Evolutionary conservation across 2,797 vertebrate genomes (phyloP), one percentile per base, ranked within the genome.

Genomic region (Allobates femoralis): DNA sequence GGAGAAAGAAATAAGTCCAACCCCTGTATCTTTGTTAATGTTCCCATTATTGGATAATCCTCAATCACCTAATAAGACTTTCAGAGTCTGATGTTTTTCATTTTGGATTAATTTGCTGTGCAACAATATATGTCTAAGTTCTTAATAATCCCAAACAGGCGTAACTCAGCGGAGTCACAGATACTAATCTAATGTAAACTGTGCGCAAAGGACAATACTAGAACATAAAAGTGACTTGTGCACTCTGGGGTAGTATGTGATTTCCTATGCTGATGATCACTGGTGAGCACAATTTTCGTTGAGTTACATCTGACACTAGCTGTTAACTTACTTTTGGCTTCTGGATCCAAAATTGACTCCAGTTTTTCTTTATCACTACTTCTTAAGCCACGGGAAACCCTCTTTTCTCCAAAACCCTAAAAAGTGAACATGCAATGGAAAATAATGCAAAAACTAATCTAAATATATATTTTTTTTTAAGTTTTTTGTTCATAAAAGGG

Each of bases 41-140:
- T 46, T 46, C 41, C 28, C 62, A 10, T 26, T 64, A 15, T 64
- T 4, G 5, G 12, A 64, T 28, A 30, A 28, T 64, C 62, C 62
- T 30, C 28, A 4, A 0, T 66, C 28, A 26, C 32, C 15, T 66
- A 32, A 30, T 15, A 66, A 66, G 28, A 64, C 26, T 30, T 66
- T 30, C 15, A 12, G 15, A 21, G 30, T 67, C 79, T 80, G 79
- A 66, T 80, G 79, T 64, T 80, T 80, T 80, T 18, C 64, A 80
- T 80, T 80, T 80, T 58, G 23, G 56, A 26, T 51, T 80, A 37
- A 62, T 23, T 16, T 79, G 76, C 21, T 37, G 58, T n/a, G 55
- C 76, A 60, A 30, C 11, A 79, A 76, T 76, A 26, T 76, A 55
- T 16, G 74, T 28, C n/a, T 26, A 76, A 26, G 76, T 79, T 79